Evolutionary conservation across 2,888 invertebrate species (phyloP).

Genomic region (Pristionchus fissidentatus): DNA sequence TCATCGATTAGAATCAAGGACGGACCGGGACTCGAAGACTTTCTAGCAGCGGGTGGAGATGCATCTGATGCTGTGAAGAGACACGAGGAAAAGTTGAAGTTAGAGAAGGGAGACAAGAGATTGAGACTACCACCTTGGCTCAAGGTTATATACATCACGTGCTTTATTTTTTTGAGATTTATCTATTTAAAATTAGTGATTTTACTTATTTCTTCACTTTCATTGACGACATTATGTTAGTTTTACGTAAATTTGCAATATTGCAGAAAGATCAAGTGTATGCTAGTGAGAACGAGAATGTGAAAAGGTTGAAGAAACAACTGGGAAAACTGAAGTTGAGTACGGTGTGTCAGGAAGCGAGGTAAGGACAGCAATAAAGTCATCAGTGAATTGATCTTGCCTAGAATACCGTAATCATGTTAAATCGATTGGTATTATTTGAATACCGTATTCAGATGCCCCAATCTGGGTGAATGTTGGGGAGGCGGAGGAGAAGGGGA

Average conservation of each 20-base stretch:
- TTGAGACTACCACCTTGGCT: conserved; percentile 74
- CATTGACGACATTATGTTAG: not conserved
- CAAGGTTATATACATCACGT: conserved; percentile 53
- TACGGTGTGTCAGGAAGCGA: conserved; percentile 74
- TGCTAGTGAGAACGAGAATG: conserved; percentile 66
- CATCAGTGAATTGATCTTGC: not conserved
- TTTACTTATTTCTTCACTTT: no score
- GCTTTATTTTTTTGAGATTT: not conserved
- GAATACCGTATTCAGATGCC: conserved; percentile 70
- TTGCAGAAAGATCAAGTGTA: conserved; percentile 36
- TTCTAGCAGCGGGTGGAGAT: conserved; percentile 60
- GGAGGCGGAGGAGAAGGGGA: conserved; percentile 92
- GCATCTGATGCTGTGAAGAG: conserved; percentile 60
- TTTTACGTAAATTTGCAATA: not conserved
- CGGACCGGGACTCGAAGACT: conserved; percentile 71
- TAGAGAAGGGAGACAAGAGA: conserved; percentile 66
- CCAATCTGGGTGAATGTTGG: conserved; percentile 88
- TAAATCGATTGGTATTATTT: not conserved
- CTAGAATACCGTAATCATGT: not conserved
- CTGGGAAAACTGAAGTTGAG: conserved; percentile 70
- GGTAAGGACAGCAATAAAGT: conserved; percentile 43
- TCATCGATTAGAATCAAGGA: conserved; percentile 55
- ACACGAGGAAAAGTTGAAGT: conserved; percentile 62
- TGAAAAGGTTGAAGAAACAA: conserved; percentile 68
- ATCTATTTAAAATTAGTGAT: conserved; percentile 26